Conservation (phyloP, 2,888 invertebrate genomes). For the Drosophila demipolita region DNA sequence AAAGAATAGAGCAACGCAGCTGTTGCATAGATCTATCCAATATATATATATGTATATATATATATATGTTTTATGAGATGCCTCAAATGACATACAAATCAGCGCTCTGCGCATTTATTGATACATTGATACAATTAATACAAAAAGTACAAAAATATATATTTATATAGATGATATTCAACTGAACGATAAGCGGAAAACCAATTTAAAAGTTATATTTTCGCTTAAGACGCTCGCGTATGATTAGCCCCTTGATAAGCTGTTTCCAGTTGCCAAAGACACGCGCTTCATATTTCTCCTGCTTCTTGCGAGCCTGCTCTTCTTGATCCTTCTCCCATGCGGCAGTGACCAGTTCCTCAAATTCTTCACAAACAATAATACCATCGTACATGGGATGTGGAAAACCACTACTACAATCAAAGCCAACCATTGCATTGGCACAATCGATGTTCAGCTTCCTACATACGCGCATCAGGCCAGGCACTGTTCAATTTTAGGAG, state of each 20-base stretch:
- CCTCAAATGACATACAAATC: not conserved
- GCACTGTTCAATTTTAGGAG: conserved; percentile 87
- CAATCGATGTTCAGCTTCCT: conserved; percentile 96
- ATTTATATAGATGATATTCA: not conserved
- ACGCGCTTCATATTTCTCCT: conserved; percentile 92
- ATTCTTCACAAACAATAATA: conserved; percentile 96
- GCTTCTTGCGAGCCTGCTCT: conserved; percentile 89
- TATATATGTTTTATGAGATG: not conserved
- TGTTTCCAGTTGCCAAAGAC: conserved; percentile 96
- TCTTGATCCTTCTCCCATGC: conserved; percentile 96
- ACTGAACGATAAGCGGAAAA: not conserved
- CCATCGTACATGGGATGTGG: conserved; percentile 95
- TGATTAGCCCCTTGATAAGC: conserved; percentile 92
- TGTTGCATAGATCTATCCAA: not conserved
- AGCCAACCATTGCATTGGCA: conserved; percentile 97
- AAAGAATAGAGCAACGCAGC: not conserved
- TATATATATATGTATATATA: not conserved
- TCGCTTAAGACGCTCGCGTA: conserved; percentile 89
- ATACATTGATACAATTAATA: not conserved
- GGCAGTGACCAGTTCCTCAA: conserved; percentile 91
- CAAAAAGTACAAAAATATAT: not conserved
- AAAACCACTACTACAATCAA: conserved; percentile 95
- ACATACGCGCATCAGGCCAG: conserved; percentile 94
- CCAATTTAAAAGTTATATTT: not conserved
- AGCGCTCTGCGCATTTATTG: not conserved